phyloP scores from a whole-genome alignment of 2,888 invertebrate species.

The Romanomermis culicivorax region DNA sequence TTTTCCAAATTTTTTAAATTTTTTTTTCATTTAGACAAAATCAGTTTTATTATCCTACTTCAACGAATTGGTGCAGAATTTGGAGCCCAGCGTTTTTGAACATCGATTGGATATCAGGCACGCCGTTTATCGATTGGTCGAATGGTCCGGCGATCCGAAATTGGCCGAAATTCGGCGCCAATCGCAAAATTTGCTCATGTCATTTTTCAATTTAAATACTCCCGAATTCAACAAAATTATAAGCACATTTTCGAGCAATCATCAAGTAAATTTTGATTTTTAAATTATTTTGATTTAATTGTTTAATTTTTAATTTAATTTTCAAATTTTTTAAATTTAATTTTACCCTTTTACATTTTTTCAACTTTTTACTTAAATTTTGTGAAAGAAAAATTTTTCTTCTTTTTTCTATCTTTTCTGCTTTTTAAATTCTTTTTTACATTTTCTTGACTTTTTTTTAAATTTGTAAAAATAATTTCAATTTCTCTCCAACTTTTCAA shows the following conservation, averaged over 20 bases:
- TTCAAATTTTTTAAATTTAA: not conserved
- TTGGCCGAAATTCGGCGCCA: conserved; percentile 42
- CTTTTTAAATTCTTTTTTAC: not conserved
- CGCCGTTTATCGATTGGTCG: conserved; percentile 48
- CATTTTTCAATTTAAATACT: conserved; percentile 71
- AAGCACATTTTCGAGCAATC: conserved; percentile 32
- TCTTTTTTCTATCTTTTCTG: not conserved
- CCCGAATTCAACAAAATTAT: conserved; percentile 60
- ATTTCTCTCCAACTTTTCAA: too few species aligned
- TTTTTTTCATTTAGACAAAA: conserved; percentile 34
- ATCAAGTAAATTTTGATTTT: conserved; percentile 21
- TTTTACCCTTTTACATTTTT: not conserved
- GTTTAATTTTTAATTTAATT: not conserved
- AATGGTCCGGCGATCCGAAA: conserved; percentile 49
- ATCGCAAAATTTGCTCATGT: conserved; percentile 46
- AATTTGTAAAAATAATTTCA: too few species aligned
- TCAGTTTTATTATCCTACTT: conserved; percentile 35
- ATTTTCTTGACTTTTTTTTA: not conserved
- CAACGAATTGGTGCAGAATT: conserved; percentile 29
- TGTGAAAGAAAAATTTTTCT: not conserved
- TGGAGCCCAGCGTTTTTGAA: conserved; percentile 32
- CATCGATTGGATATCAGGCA: conserved; percentile 38
- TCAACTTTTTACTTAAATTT: not conserved
- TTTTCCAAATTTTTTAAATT: too few species aligned
- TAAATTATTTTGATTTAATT: not conserved